Evolutionary conservation across 2,888 invertebrate species (phyloP), one percentile per base, ranked within the genome.

Genomic region (Eristalis pertinax): DNA sequence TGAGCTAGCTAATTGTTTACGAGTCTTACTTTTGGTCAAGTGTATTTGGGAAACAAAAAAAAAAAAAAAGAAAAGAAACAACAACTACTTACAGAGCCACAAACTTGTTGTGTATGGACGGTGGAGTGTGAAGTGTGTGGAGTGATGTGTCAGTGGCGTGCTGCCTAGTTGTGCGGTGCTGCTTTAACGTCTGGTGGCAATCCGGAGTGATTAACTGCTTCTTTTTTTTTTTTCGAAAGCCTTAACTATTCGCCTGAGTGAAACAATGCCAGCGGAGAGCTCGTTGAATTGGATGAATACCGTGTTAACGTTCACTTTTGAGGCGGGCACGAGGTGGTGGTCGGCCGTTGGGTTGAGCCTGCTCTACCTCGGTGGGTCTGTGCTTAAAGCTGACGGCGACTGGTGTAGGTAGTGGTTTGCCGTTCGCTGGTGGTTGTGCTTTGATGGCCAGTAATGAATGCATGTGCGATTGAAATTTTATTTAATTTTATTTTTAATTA

Each of bases 1-100:
- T 86, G 75, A 86, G 62, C 72, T 81, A 62, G 63, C 72, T 76
- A 80, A 84, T 80, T 84, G 81, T 77, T 81, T 73, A 65, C 38
- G 35, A 77, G 81, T 69, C 62, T 68, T 63, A n/a, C 43, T 65
- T 69, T 78, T 78, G 29, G 29, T 67, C 19, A 50, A 50, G 13
- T 64, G 24, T 41, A 29, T 58, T 74, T 79, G 67, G 38, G 26
- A 67, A 74, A 80, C 29, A 63, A 78, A 41, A 62, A 38, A 24
- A 41, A 50, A 62, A 38, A 68, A 58, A 63, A 26, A 26, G 2
- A 4, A 26, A 1, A 26, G 26, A n/a, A n/a, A n/a, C 26, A 2
- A 32, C 32, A 70, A 5, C 19, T 13, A 38, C n/a, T 56, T 56
- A 60, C 60, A 26, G 26, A 60, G 26, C 0, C 60, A 72, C 35